These are phyloP conservation scores for Pteromalus puparum DNA, from an alignment of 1,140 invertebrate genomes.

Conservation along the genomic window DNA sequence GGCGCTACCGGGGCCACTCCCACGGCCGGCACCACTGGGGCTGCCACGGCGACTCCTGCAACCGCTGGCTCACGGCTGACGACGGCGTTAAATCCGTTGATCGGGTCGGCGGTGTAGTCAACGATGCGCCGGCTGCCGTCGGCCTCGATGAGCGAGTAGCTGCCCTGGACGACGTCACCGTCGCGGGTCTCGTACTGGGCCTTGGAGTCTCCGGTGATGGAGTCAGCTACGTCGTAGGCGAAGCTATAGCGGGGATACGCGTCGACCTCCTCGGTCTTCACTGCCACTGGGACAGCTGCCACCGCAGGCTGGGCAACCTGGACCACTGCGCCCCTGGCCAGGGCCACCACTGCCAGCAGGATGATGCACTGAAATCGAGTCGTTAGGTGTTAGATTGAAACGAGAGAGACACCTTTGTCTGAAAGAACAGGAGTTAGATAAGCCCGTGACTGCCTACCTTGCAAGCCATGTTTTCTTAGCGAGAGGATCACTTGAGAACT, in stretches of 20 bases:
- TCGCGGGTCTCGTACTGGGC: slow-evolving; percentile 80
- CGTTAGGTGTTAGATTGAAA: too few relatives aligned
- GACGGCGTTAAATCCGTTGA: slow-evolving; percentile 83
- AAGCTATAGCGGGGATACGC: slow-evolving; percentile 68
- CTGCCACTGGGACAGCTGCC: slow-evolving; percentile 12
- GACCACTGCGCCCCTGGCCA: slow-evolving; percentile 59
- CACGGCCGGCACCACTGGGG: slow-evolving; percentile 54
- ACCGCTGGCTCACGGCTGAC: slow-evolving; percentile 77
- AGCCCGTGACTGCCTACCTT: slow-evolving; percentile 63
- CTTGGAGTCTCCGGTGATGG: slow-evolving; percentile 79
- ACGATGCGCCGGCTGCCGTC: slow-evolving; percentile 83
- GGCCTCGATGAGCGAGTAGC: slow-evolving; percentile 77
- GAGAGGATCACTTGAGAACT: slow-evolving; percentile 67
- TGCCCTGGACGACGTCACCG: slow-evolving; percentile 79
- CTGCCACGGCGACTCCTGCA: slow-evolving; percentile 45
- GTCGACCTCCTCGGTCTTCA: slow-evolving; percentile 65
- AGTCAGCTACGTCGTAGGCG: slow-evolving; percentile 70
- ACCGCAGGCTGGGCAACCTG: slow-evolving; percentile 56
- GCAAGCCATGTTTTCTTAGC: slow-evolving; percentile 68
- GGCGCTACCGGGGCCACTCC: slow-evolving; percentile 31
- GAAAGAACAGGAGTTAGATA: background rate
- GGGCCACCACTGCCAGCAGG: slow-evolving; percentile 59
- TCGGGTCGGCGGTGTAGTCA: slow-evolving; percentile 83
- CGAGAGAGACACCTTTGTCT: background rate
- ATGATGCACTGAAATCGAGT: slow-evolving; percentile 60